Percentiles rank a stretch among this genome's conserved stretches.
These are phyloP conservation scores for Thaumatotibia leucotreta DNA, from an alignment of 1,140 invertebrate species.

Conservation along the genomic window DNA sequence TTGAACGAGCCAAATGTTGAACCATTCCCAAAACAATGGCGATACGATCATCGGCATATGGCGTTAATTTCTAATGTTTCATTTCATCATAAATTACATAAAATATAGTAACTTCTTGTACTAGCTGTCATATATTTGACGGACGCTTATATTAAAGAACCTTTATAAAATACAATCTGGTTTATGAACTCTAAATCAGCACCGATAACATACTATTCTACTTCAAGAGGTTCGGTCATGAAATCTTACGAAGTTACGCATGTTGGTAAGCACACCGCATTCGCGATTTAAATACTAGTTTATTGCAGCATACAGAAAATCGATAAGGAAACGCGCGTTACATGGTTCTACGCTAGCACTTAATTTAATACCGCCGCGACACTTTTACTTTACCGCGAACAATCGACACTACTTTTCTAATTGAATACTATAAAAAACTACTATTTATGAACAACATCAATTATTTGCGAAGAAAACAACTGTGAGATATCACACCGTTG, in stretches of 20 bases:
- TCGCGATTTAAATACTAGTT: slow-evolving; percentile 67
- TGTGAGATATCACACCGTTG: slow-evolving; percentile 31
- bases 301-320: slow-evolving; percentile 74
- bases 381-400: slow-evolving; percentile 38
- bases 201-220: slow-evolving; percentile 18
- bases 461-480: slow-evolving; percentile 30
- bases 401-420: slow-evolving; percentile 19
- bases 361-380: slow-evolving; percentile 41
- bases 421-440: slow-evolving; percentile 29
- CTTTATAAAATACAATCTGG: slow-evolving; percentile 10
- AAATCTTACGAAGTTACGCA: slow-evolving; percentile 36
- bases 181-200: slow-evolving; percentile 10
- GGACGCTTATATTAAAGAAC: neutral
- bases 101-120: neutral
- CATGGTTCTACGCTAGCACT: slow-evolving; percentile 42
- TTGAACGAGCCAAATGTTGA: slow-evolving; percentile 64
- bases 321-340: slow-evolving; percentile 68
- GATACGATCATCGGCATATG: slow-evolving; percentile 59
- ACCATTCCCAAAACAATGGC: slow-evolving; percentile 67
- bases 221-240: slow-evolving; percentile 23
- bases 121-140: neutral
- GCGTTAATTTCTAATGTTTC: slow-evolving; percentile 29
- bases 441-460: slow-evolving; percentile 32
- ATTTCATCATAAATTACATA: slow-evolving; percentile 29
- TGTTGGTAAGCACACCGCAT: slow-evolving; percentile 55